Evolutionary conservation across 2,888 invertebrate genomes (phyloP).

Genomic region (Brenthis daphne): DNA sequence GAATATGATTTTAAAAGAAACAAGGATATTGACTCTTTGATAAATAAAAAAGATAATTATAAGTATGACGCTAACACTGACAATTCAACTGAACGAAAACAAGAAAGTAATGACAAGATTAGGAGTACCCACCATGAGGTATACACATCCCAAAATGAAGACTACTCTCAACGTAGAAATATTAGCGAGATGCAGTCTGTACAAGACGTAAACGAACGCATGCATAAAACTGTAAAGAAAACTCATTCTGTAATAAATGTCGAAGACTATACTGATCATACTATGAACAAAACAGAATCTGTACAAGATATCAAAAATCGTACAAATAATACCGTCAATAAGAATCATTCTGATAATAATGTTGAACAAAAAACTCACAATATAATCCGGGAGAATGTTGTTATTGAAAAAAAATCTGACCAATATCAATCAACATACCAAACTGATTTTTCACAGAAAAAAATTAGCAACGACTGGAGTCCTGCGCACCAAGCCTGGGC

Average conservation of each 20-base stretch:
- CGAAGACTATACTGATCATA: neutral
- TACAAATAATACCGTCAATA: constrained; percentile 16
- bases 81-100: constrained; percentile 33
- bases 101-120: constrained; percentile 45
- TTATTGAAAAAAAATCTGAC: constrained; percentile 59
- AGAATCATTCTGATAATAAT: constrained; percentile 36
- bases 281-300: neutral
- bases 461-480: constrained; percentile 85
- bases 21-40: constrained; percentile 28
- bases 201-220: constrained; percentile 1
- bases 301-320: neutral
- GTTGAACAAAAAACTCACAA: constrained; percentile 51
- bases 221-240: neutral
- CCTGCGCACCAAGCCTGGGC: constrained; percentile 90
- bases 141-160: constrained; percentile 41
- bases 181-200: constrained; percentile 19
- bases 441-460: constrained; percentile 80
- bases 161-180: constrained; percentile 15
- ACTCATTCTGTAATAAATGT: neutral
- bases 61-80: neutral
- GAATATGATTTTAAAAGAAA: constrained; percentile 53
- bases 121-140: constrained; percentile 46
- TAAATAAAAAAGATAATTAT: constrained; percentile 30
- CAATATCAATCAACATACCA: constrained; percentile 84
- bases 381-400: constrained; percentile 51